Percentiles rank a stretch among this genome's conserved stretches.
phyloP scores from a whole-genome alignment of 2,797 vertebrate species.

The Malurus splendens region DNA sequence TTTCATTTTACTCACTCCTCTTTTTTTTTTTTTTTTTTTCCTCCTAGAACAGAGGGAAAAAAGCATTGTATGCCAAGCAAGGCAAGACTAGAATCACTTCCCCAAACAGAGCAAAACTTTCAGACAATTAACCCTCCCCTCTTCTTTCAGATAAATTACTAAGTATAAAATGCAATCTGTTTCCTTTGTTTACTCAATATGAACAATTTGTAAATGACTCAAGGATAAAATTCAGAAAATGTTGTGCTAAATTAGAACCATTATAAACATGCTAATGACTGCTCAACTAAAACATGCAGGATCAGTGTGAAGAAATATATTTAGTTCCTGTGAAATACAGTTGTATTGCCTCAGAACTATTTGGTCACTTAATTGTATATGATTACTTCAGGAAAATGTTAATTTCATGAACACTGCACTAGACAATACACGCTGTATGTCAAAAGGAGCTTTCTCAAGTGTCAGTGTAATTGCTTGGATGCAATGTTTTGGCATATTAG shows the following conservation, averaged over 20 bases:
- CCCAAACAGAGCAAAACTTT: slow-evolving; percentile 78
- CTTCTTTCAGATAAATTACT: slow-evolving; percentile 82
- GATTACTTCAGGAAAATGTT: slow-evolving; percentile 71
- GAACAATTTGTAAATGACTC: slow-evolving; percentile 84
- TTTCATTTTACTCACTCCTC: slow-evolving; percentile 80
- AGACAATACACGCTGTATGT: slow-evolving; percentile 51
- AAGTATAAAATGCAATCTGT: slow-evolving; percentile 84
- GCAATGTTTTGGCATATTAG: slow-evolving; percentile 19
- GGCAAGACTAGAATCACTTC: slow-evolving; percentile 74
- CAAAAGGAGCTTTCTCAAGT: slow-evolving; percentile 44
- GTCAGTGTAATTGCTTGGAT: slow-evolving; percentile 34
- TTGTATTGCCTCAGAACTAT: slow-evolving; percentile 71
- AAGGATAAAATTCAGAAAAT: slow-evolving; percentile 82
- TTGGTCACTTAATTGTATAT: slow-evolving; percentile 73
- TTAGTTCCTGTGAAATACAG: slow-evolving; percentile 71
- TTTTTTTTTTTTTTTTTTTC: slow-evolving; percentile 56
- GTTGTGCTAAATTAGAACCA: slow-evolving; percentile 82
- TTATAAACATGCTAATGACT: slow-evolving; percentile 84
- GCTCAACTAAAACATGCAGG: slow-evolving; percentile 76
- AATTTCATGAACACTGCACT: slow-evolving; percentile 61
- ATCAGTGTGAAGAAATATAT: slow-evolving; percentile 75
- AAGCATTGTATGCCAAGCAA: slow-evolving; percentile 79
- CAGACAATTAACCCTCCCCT: slow-evolving; percentile 81
- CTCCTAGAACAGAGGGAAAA: slow-evolving; percentile 66
- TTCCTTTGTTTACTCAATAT: slow-evolving; percentile 83